Evolutionary conservation across 2,888 invertebrate species (phyloP).

Genomic region (Loripinus fragilis): DNA sequence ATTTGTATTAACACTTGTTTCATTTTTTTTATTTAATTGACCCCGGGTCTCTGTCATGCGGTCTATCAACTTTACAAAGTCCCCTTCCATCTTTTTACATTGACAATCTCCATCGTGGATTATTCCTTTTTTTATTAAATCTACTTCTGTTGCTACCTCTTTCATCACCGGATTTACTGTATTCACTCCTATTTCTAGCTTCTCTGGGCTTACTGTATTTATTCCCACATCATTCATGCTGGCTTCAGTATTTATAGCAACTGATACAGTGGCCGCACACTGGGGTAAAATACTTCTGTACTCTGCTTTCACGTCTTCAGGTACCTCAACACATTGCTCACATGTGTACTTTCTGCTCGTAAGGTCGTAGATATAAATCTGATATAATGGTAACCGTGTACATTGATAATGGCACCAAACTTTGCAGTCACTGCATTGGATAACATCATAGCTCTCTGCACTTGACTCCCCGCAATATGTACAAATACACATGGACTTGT

Average conservation of each 20-base stretch:
- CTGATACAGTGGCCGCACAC: background rate
- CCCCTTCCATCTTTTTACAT: background rate
- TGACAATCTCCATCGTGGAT: background rate
- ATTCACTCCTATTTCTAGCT: background rate
- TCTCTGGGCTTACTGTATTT: background rate
- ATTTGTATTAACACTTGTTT: background rate
- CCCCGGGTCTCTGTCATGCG: background rate
- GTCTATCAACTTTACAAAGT: background rate
- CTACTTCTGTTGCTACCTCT: too few relatives aligned
- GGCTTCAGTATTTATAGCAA: background rate
- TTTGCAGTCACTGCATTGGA: conserved; percentile 7
- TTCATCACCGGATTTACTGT: too few relatives aligned
- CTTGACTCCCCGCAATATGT: background rate
- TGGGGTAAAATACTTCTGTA: background rate
- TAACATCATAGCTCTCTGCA: conserved; percentile 2
- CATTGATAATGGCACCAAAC: background rate
- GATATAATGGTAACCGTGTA: background rate
- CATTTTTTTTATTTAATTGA: background rate
- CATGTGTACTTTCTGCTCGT: background rate
- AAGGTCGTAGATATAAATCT: background rate
- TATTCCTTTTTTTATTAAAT: background rate
- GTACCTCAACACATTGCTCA: conserved; percentile 3
- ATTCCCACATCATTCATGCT: background rate
- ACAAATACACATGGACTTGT: conserved; percentile 6
- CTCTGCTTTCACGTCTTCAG: background rate